Percentiles rank a stretch among this genome's conserved stretches.
Conservation (phyloP, 2,888 invertebrate species). For the Troglohyphantes excavatus region DNA sequence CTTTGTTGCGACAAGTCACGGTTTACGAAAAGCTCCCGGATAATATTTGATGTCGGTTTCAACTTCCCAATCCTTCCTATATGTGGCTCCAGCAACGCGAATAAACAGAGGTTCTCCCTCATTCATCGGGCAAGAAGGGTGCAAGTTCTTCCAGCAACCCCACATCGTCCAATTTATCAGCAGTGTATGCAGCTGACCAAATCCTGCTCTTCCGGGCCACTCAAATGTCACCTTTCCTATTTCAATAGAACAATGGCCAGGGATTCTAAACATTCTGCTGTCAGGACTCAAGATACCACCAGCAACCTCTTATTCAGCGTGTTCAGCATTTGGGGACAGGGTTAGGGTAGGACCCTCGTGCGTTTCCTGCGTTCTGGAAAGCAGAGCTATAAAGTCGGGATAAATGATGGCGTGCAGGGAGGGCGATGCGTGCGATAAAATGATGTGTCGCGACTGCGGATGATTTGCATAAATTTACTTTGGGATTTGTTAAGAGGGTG, state of each 20-base stretch:
- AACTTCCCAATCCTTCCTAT: slow-evolving; percentile 26
- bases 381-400: not conserved
- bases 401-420: not conserved
- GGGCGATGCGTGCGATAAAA: not conserved
- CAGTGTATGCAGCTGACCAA: slow-evolving; percentile 55
- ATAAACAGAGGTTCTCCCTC: not conserved
- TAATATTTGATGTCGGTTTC: slow-evolving; percentile 12
- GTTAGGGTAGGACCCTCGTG: slow-evolving; percentile 22
- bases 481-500: not conserved
- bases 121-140: slow-evolving; percentile 25
- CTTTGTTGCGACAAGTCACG: slow-evolving; percentile 12
- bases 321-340: slow-evolving; percentile 40
- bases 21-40: slow-evolving; percentile 20
- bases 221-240: slow-evolving; percentile 66
- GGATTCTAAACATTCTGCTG: slow-evolving; percentile 59
- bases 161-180: slow-evolving; percentile 51
- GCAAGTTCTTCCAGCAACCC: slow-evolving; percentile 24
- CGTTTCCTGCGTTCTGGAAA: not conserved
- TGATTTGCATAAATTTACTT: not conserved
- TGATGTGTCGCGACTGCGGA: not conserved
- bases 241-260: slow-evolving; percentile 67
- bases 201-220: slow-evolving; percentile 49
- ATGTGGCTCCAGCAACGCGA: not conserved
- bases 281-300: slow-evolving; percentile 36
- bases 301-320: slow-evolving; percentile 47